Percentiles rank a stretch among this genome's conserved stretches.
These are phyloP conservation scores for Sciurus carolinensis DNA, from an alignment of 2,797 vertebrate species.

Conservation along the genomic window DNA sequence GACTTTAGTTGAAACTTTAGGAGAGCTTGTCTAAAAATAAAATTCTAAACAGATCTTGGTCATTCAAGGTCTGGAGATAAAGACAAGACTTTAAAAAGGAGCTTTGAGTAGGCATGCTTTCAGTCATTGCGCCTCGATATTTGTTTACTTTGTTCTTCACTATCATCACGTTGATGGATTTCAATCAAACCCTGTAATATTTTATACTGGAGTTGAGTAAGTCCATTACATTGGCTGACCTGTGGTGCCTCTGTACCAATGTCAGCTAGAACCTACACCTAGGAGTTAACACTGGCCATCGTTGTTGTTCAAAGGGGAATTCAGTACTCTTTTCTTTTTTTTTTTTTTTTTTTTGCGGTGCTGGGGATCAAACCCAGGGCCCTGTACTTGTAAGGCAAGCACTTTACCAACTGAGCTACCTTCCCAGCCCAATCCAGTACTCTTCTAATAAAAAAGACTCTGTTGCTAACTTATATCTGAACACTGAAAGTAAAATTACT, in stretches of 20 bases:
- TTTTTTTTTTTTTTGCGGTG: too few relatives aligned
- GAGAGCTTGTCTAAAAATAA: neutral
- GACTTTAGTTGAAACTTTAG: neutral
- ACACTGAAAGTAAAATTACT: neutral
- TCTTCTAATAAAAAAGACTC: neutral
- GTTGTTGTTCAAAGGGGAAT: too few relatives aligned
- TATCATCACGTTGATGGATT: neutral
- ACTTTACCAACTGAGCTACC: too few relatives aligned
- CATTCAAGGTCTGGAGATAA: neutral
- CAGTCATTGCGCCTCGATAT: rapidly evolving
- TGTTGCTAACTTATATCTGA: neutral
- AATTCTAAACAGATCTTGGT: neutral
- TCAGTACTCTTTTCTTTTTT: too few relatives aligned
- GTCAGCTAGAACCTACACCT: neutral
- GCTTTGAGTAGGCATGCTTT: neutral
- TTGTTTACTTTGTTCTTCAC: neutral
- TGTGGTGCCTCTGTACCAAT: rapidly evolving
- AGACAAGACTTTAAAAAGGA: neutral
- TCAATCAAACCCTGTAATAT: neutral
- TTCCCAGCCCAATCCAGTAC: neutral
- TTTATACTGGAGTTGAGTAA: neutral
- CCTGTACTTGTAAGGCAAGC: too few relatives aligned
- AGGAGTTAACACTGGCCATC: neutral
- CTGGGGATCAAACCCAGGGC: too few relatives aligned
- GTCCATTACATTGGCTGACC: neutral